phyloP scores from a whole-genome alignment of 2,113 vertebrate genomes.

The Apaloderma vittatum region DNA sequence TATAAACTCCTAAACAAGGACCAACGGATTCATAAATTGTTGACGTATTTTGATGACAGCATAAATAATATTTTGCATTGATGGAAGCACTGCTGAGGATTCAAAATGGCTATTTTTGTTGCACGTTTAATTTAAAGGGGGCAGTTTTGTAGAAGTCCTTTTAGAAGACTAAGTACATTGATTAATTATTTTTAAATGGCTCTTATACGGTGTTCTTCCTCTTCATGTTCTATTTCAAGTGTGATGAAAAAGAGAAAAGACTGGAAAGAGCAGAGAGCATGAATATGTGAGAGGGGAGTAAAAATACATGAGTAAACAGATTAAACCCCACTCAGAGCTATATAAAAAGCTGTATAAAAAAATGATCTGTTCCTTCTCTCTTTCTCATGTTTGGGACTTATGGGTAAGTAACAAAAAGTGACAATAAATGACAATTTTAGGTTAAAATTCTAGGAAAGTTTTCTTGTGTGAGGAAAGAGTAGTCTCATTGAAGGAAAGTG shows the following conservation, averaged over 20 bases:
- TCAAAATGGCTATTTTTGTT: background rate
- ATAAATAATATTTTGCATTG: background rate
- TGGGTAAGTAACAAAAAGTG: background rate
- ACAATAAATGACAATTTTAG: background rate
- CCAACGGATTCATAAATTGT: background rate
- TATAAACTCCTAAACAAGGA: background rate
- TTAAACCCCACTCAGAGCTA: background rate
- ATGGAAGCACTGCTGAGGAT: background rate
- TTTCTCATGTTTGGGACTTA: background rate
- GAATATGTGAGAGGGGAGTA: background rate
- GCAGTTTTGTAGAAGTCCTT: background rate
- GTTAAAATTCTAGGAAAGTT: background rate
- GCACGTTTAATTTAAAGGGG: background rate
- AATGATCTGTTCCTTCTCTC: no score
- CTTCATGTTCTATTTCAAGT: background rate
- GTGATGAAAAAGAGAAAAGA: background rate
- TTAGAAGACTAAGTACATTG: background rate
- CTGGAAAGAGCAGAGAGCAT: background rate
- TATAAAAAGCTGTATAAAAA: background rate
- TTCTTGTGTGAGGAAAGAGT: background rate
- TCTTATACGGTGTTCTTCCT: background rate
- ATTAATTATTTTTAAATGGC: constrained; percentile 32
- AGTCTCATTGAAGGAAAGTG: background rate
- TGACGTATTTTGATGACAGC: background rate
- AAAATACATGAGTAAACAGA: background rate